Evolutionary conservation across 1,140 invertebrate species (phyloP).

Genomic region (Zaprionus capensis): DNA sequence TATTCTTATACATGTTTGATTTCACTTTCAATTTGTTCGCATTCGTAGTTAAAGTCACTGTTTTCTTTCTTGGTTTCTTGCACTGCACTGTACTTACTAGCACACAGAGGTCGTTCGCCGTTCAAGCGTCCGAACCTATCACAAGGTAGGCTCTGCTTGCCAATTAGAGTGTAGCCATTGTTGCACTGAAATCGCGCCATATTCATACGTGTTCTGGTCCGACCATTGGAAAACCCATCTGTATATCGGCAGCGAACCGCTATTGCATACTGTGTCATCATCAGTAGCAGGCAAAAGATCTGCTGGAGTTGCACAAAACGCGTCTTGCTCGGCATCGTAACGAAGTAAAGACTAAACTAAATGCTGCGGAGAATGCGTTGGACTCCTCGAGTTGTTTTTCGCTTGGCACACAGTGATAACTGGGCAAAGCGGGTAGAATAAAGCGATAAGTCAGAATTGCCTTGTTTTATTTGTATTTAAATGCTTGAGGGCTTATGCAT

Average conservation of each 20-base stretch:
- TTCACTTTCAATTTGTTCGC: no score
- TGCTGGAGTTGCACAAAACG: not conserved
- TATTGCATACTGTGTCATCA: not conserved
- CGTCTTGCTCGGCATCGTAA: not conserved
- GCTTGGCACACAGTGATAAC: no score
- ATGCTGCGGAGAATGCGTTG: not conserved
- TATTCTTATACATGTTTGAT: no score
- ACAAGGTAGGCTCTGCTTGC: constrained; percentile 1
- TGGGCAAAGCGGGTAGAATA: no score
- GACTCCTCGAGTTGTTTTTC: not conserved
- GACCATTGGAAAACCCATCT: constrained; percentile 24
- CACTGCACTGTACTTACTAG: constrained; percentile 51
- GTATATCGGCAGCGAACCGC: constrained; percentile 29
- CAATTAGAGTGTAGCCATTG: constrained; percentile 22
- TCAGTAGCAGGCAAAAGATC: not conserved
- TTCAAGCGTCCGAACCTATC: constrained; percentile 12
- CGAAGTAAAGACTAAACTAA: not conserved
- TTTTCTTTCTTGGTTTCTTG: not conserved
- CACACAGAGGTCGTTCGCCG: constrained; percentile 58
- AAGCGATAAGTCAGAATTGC: no score
- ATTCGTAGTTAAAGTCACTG: no score
- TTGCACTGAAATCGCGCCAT: constrained; percentile 39
- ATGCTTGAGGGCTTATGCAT: no score
- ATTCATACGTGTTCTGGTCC: not conserved
- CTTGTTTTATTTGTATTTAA: no score